Evolutionary conservation across 1,140 invertebrate species (phyloP).

Genomic region (Lamellibrachia luymesi): DNA sequence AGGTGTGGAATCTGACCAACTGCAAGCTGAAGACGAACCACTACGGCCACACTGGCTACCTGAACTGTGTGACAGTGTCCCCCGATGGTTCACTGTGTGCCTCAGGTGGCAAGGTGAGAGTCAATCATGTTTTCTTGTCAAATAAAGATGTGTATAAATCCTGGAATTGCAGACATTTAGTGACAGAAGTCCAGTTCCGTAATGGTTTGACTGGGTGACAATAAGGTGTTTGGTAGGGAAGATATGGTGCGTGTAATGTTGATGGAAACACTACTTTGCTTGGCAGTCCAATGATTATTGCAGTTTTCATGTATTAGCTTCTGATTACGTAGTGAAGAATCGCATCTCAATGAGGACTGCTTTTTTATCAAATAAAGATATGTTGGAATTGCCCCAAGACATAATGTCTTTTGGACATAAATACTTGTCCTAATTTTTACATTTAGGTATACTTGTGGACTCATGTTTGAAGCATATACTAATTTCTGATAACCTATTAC

Average conservation of each 20-base stretch:
- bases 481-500: too few species aligned
- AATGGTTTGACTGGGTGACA: too few species aligned
- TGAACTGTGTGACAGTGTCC: slow-evolving; percentile 98
- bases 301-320: neutral
- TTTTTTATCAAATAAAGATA: neutral
- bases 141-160: too few species aligned
- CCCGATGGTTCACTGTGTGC: slow-evolving; percentile 99
- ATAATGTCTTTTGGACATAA: too few species aligned
- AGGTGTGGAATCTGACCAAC: slow-evolving; percentile 99
- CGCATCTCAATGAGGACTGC: neutral
- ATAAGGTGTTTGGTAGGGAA: too few species aligned
- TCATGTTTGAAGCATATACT: too few species aligned
- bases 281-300: neutral
- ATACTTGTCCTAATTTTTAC: too few species aligned
- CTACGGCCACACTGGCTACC: slow-evolving; percentile 91
- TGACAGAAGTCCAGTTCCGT: too few species aligned
- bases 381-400: too few species aligned
- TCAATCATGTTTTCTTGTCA: neutral
- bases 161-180: too few species aligned
- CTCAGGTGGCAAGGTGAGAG: slow-evolving; percentile 88
- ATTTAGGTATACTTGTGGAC: too few species aligned
- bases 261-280: neutral
- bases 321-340: neutral
- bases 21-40: slow-evolving; percentile 99
- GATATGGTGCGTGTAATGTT: too few species aligned